Conservation (phyloP, 2,888 invertebrate species). For the Tanypteryx hageni region DNA sequence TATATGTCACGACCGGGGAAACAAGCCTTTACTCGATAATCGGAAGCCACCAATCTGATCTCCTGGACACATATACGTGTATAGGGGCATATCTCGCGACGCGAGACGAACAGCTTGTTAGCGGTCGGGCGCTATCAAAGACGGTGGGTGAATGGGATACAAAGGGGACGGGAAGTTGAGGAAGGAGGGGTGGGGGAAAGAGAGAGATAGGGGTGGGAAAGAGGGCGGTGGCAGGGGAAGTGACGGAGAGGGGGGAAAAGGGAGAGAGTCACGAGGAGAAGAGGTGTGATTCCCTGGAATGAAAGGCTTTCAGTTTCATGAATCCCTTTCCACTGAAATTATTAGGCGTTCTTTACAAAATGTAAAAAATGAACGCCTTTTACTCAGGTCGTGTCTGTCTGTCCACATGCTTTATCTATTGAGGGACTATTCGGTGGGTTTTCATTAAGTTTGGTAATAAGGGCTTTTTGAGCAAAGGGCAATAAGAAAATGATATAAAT, state of each 20-base stretch:
- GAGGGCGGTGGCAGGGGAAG: too few species aligned
- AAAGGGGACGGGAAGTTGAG: neutral
- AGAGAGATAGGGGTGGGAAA: neutral
- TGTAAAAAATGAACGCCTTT: too few species aligned
- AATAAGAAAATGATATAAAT: too few species aligned
- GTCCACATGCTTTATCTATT: too few species aligned
- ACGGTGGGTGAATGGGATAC: neutral
- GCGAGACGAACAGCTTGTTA: constrained; percentile 34
- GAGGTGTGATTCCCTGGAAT: neutral
- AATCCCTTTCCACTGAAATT: too few species aligned
- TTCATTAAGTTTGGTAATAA: too few species aligned
- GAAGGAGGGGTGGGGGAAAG: neutral
- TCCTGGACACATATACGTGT: neutral
- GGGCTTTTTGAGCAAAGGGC: too few species aligned
- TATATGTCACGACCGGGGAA: neutral
- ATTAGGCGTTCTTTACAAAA: too few species aligned
- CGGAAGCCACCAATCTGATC: too few species aligned
- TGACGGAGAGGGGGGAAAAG: neutral
- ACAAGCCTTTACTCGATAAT: too few species aligned
- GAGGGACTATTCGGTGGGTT: too few species aligned
- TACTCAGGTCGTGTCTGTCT: too few species aligned
- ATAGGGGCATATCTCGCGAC: neutral
- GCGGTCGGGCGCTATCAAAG: constrained; percentile 22
- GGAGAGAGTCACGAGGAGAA: neutral
- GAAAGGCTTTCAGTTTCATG: neutral